phyloP scores from a whole-genome alignment of 2,888 invertebrate genomes.

The Hydrotaea cyrtoneurina region DNA sequence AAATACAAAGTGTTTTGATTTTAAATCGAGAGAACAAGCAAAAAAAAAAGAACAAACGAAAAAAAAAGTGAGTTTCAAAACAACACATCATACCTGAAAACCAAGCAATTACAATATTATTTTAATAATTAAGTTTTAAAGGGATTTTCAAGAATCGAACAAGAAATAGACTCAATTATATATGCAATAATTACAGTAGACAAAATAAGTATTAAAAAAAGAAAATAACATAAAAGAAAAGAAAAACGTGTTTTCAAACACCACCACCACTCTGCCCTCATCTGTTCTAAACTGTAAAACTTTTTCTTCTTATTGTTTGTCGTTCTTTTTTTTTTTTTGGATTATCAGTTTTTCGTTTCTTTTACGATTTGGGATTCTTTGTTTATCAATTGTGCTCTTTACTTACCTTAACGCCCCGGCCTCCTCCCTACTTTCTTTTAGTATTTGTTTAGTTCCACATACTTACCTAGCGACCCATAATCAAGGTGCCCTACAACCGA shows the following conservation, averaged over 20 bases:
- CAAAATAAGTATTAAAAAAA: no score
- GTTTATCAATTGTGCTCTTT: background rate
- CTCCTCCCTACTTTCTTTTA: constrained; percentile 25
- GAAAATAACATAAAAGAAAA: no score
- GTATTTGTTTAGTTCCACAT: constrained; percentile 1
- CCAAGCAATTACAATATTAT: no score
- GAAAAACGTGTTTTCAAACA: constrained; percentile 20
- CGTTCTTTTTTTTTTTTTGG: no score
- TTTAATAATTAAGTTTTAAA: no score
- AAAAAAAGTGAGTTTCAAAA: background rate
- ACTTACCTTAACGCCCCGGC: no score
- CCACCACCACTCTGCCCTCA: background rate
- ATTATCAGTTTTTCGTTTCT: constrained; percentile 1
- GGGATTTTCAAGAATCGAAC: no score
- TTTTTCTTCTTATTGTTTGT: no score
- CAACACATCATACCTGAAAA: no score
- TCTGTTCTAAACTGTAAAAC: background rate
- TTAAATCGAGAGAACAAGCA: background rate
- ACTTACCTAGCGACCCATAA: background rate
- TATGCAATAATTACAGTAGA: no score
- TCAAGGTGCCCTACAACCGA: background rate
- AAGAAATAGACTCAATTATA: no score
- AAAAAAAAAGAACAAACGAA: background rate
- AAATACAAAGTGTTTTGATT: background rate
- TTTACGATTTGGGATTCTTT: constrained; percentile 19